phyloP scores from a whole-genome alignment of 1,140 invertebrate species.

The Heliothis virescens region DNA sequence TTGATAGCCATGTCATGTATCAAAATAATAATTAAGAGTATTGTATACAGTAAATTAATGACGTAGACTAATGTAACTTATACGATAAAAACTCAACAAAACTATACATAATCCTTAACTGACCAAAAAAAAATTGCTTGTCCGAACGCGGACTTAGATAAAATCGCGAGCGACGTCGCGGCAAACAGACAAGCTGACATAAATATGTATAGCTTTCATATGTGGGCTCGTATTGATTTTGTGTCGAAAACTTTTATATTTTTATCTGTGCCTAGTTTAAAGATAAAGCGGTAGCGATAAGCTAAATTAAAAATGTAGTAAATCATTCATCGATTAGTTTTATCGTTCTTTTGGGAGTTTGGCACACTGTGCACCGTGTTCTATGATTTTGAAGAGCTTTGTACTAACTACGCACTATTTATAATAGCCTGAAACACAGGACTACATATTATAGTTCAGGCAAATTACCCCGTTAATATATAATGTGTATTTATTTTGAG shows the following conservation, averaged over 20 bases:
- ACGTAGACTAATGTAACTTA: too few species aligned
- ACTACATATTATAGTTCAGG: too few species aligned
- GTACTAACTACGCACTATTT: too few species aligned
- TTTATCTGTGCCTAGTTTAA: slow-evolving; percentile 63
- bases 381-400: not conserved
- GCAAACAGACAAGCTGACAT: slow-evolving; percentile 4
- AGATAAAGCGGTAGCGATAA: slow-evolving; percentile 63
- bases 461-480: too few species aligned
- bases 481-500: too few species aligned
- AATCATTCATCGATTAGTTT: slow-evolving; percentile 53
- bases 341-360: slow-evolving; percentile 34
- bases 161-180: slow-evolving; percentile 37
- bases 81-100: too few species aligned
- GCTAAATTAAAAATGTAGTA: slow-evolving; percentile 67
- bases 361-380: not conserved
- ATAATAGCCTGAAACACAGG: too few species aligned
- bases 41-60: too few species aligned
- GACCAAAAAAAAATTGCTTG: not conserved
- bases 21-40: too few species aligned
- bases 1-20: too few species aligned
- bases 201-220: slow-evolving; percentile 17
- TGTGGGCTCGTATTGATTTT: slow-evolving; percentile 62
- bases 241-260: slow-evolving; percentile 63
- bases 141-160: slow-evolving; percentile 17
- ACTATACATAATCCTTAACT: not conserved